phyloP scores from a whole-genome alignment of 2,888 invertebrate genomes.

The Papilio elwesi region DNA sequence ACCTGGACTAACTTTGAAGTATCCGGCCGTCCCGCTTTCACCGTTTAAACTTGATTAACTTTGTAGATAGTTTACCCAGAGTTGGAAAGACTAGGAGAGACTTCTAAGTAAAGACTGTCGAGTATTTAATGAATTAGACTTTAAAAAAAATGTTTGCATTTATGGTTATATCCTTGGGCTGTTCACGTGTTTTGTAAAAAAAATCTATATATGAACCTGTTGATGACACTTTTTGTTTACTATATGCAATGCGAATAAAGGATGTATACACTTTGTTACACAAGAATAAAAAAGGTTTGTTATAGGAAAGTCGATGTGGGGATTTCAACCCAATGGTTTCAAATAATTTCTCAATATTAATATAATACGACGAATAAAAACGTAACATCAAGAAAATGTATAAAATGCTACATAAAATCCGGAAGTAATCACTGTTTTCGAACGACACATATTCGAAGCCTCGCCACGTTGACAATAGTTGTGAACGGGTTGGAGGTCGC shows the following conservation, averaged over 20 bases:
- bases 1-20: constrained; percentile 5
- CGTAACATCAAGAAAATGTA: not conserved
- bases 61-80: not conserved
- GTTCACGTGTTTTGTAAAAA: no score
- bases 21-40: constrained; percentile 9
- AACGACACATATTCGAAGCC: constrained; percentile 27
- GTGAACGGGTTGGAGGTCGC: constrained; percentile 59
- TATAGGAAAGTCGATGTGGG: no score
- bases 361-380: no score
- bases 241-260: no score
- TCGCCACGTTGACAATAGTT: constrained; percentile 39
- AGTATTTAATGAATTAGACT: not conserved
- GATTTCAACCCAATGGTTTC: no score
- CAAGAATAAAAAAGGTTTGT: no score
- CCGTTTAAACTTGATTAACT: constrained; percentile 16
- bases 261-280: no score
- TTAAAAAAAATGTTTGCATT: not conserved
- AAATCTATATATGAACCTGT: no score
- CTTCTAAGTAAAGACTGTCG: not conserved
- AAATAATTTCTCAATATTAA: no score
- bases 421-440: constrained; percentile 21
- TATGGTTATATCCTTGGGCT: no score
- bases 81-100: not conserved
- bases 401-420: not conserved
- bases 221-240: no score